Conservation (phyloP, 2,113 vertebrate genomes). For the Micromys minutus region DNA sequence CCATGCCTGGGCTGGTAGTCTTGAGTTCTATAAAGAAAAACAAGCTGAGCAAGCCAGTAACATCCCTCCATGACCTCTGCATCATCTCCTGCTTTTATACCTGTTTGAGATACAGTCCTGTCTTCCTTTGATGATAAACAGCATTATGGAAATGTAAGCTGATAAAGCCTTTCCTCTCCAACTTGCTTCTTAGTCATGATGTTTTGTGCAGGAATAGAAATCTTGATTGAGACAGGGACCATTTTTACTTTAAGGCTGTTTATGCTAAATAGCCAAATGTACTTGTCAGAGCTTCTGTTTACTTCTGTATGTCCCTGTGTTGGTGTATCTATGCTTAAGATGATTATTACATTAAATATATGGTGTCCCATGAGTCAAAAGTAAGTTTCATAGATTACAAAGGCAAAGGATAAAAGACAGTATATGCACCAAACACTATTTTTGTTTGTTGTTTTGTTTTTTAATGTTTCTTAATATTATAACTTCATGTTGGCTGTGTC, state of each 20-base stretch:
- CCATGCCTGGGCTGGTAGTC: too few relatives aligned
- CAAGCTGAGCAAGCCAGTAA: too few relatives aligned
- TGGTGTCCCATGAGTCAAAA: accelerated
- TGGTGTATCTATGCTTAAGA: background rate
- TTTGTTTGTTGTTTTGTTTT: background rate
- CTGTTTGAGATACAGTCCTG: too few relatives aligned
- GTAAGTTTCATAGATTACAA: background rate
- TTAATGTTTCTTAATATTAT: background rate
- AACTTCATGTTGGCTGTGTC: background rate
- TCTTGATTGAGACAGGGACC: background rate
- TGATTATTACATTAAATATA: background rate
- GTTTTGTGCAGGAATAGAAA: too few relatives aligned
- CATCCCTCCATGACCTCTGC: too few relatives aligned
- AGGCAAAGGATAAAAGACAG: background rate
- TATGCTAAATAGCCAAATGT: background rate
- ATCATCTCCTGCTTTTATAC: too few relatives aligned
- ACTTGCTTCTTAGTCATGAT: too few relatives aligned
- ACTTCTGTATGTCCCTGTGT: too few relatives aligned
- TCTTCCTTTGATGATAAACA: too few relatives aligned
- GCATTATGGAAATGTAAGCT: too few relatives aligned
- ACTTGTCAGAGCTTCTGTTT: background rate
- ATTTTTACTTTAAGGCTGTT: background rate
- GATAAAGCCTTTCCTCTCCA: too few relatives aligned
- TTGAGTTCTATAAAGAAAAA: too few relatives aligned
- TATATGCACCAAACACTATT: background rate